Evolutionary conservation across 2,113 vertebrate species (phyloP), one percentile per base, ranked within the genome.

Genomic region (Cromileptes altivelis): DNA sequence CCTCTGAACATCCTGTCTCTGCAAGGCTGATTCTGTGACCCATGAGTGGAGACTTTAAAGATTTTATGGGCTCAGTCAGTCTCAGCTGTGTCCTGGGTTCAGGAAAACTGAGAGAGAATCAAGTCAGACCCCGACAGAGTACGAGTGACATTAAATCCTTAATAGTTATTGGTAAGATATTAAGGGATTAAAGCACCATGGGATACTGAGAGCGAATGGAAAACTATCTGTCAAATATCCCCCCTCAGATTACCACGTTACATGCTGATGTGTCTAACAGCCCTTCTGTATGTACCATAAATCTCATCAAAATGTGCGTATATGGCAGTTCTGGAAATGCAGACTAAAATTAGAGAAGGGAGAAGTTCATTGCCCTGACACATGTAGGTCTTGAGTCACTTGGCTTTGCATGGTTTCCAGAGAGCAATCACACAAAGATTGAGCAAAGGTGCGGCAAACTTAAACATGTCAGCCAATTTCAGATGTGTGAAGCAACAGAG

Each of bases 401-500:
- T 42, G 75, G 85, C 79, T 87, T 81, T 81, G 69, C 85, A 9
- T 63, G 71, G 74, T 88, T 85, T 85, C 79, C 77, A 37, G 71
- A 40, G 84, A 84, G 85, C 70, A 87, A 92, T 89, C 81, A 27
- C 78, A 80, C 76, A 70, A 70, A 84, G 79, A 82, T 68, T 85
- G 89, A 91, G 91, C 90, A 83, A 93, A 94, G 92, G 92, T 94
- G 80, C 73, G 56, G 85, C 79, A 81, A 91, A 93, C 91, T 93
- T 90, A 91, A 94, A 94, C 93, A 89, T 91, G 93, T 94, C 92
- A 92, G 92, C 86, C 93, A 88, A 88, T 92, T 92, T 91, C 82
- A 92, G 88, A 93, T 56, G 91, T 90, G 93, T 89, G 86, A 91
- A 92, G 94, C 91, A 90, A 91, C 94, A 92, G 91, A 94, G 91